phyloP scores from a whole-genome alignment of 1,140 invertebrate genomes.

The Diprion similis region DNA sequence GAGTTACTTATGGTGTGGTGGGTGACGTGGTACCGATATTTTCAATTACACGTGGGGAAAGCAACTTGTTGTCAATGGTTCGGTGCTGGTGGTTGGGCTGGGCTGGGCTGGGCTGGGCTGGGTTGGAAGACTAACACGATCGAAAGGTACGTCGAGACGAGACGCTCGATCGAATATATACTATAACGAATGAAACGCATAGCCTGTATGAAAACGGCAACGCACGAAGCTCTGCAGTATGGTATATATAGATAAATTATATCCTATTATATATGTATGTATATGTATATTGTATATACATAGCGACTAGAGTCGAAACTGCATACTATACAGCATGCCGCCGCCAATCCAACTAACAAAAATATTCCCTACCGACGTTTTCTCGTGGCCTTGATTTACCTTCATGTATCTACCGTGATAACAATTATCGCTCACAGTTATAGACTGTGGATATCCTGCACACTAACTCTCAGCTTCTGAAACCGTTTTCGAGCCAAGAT shows the following conservation, averaged over 20 bases:
- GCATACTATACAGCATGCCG: background rate
- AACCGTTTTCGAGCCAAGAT: background rate
- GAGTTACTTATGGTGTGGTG: background rate
- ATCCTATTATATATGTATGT: too few species aligned
- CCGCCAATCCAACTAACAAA: background rate
- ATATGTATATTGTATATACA: too few species aligned
- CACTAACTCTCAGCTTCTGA: background rate
- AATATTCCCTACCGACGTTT: background rate
- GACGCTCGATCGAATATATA: background rate
- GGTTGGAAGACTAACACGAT: background rate
- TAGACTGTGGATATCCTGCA: background rate
- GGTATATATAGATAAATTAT: too few species aligned
- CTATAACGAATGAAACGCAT: too few species aligned
- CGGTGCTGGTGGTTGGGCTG: slow-evolving; percentile 1
- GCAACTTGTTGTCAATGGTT: background rate
- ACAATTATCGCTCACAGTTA: background rate
- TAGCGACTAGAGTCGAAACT: background rate
- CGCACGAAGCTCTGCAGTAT: background rate
- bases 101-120: background rate
- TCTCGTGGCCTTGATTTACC: background rate
- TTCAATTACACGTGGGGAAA: background rate
- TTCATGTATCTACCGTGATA: background rate
- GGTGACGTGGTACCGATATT: background rate
- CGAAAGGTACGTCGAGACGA: background rate
- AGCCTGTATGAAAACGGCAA: background rate